Conservation (phyloP, 2,888 invertebrate species). For the Parnassius smintheus region DNA sequence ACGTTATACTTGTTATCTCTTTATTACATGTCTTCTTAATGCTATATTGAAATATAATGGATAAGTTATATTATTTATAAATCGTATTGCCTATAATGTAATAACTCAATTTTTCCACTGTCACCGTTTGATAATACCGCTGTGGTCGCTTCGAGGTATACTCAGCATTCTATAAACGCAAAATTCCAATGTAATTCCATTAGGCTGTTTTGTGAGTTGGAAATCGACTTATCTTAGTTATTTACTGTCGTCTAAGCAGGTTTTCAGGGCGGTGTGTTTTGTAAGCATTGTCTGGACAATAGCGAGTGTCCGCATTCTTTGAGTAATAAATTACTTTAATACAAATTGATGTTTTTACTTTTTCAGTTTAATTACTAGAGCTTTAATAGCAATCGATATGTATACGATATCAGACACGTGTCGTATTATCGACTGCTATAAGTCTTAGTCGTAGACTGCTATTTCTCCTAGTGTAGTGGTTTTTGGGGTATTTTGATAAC, state of each 20-base stretch:
- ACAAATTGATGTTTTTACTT: neutral
- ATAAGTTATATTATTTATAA: no score
- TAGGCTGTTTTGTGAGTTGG: slow-evolving; percentile 31
- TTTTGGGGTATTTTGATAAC: no score
- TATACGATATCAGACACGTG: no score
- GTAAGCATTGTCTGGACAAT: slow-evolving; percentile 37
- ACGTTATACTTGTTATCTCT: no score
- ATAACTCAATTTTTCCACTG: slow-evolving; percentile 5
- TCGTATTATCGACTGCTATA: no score
- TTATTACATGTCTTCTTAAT: no score
- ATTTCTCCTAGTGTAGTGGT: no score
- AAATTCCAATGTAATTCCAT: slow-evolving; percentile 25
- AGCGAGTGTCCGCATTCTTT: slow-evolving; percentile 36
- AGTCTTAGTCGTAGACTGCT: no score
- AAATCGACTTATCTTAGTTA: slow-evolving; percentile 35
- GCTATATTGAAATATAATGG: no score
- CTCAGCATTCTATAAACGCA: slow-evolving; percentile 23
- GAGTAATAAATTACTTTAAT: slow-evolving; percentile 19
- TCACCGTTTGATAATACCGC: slow-evolving; percentile 5
- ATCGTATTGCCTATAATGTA: neutral
- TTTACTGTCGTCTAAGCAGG: slow-evolving; percentile 34
- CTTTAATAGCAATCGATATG: no score
- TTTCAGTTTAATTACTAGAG: no score
- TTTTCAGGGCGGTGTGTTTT: slow-evolving; percentile 35
- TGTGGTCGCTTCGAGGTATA: slow-evolving; percentile 6